phyloP scores from a whole-genome alignment of 2,888 invertebrate genomes.

The Tenodera sinensis region DNA sequence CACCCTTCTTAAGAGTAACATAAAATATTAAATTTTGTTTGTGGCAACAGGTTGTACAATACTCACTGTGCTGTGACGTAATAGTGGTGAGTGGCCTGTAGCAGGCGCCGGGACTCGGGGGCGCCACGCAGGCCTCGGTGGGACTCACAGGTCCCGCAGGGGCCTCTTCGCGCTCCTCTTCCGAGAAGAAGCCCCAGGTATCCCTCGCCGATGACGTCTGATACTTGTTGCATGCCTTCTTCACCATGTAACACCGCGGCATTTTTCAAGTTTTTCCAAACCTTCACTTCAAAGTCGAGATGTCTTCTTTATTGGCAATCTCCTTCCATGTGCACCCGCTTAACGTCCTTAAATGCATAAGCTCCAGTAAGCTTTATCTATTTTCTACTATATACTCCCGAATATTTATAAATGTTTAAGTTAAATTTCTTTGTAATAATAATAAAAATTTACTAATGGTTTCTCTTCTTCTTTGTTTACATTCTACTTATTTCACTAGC shows the following conservation, averaged over 20 bases:
- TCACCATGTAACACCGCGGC: constrained; percentile 39
- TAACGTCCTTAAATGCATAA: background rate
- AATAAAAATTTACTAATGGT: background rate
- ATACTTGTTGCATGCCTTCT: constrained; percentile 58
- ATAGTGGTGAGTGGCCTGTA: constrained; percentile 35
- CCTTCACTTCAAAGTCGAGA: background rate
- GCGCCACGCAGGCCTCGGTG: constrained; percentile 58
- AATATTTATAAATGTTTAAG: background rate
- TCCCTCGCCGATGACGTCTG: constrained; percentile 23
- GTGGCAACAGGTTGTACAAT: background rate
- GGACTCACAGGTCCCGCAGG: constrained; percentile 49
- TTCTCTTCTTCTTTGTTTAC: background rate
- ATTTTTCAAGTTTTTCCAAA: constrained; percentile 1
- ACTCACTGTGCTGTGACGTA: constrained; percentile 30
- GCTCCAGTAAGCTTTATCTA: background rate
- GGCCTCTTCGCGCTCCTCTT: constrained; percentile 44
- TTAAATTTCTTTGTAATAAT: background rate
- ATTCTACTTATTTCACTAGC: constrained; percentile 5
- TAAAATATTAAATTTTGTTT: background rate
- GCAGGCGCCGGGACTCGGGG: constrained; percentile 52
- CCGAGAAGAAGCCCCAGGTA: constrained; percentile 33
- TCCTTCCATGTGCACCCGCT: background rate
- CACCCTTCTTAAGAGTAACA: no score
- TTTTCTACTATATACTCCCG: background rate
- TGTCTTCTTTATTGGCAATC: background rate